Conservation (phyloP, 2,113 vertebrate species). For the Australoheros scitulus region DNA sequence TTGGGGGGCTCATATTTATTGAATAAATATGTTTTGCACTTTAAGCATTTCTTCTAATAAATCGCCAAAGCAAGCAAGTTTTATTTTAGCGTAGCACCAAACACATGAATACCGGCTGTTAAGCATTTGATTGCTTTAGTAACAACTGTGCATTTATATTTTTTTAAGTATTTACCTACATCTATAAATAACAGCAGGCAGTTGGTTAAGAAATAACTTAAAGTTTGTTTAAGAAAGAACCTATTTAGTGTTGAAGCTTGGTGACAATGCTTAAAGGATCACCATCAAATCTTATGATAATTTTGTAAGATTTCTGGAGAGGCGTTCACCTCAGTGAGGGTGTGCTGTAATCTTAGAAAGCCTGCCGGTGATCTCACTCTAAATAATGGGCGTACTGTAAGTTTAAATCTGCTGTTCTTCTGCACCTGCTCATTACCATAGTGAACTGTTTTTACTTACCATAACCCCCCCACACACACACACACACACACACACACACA, state of each 20-base stretch:
- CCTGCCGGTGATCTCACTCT: constrained; percentile 46
- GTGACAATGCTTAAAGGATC: neutral
- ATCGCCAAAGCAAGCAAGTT: constrained; percentile 10
- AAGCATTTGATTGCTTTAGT: constrained; percentile 6
- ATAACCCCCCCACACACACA: neutral
- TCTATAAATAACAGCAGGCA: constrained; percentile 1
- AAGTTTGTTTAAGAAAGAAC: neutral
- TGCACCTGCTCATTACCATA: constrained; percentile 44
- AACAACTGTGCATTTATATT: neutral
- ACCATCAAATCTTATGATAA: constrained; percentile 2
- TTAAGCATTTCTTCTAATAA: constrained; percentile 22
- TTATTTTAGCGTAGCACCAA: constrained; percentile 11
- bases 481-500: neutral
- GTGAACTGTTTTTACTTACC: constrained; percentile 42
- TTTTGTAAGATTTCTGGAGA: neutral
- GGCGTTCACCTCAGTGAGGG: constrained; percentile 14
- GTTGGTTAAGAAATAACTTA: neutral
- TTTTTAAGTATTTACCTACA: neutral
- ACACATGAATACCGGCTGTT: neutral
- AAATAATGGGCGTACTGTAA: constrained; percentile 23
- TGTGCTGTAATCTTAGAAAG: constrained; percentile 33
- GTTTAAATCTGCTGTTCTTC: constrained; percentile 26
- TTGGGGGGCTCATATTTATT: constrained; percentile 24
- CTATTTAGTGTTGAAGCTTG: neutral
- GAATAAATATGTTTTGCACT: constrained; percentile 36